Evolutionary conservation across 2,888 invertebrate species (phyloP).

Genomic region (Chirona hameri): DNA sequence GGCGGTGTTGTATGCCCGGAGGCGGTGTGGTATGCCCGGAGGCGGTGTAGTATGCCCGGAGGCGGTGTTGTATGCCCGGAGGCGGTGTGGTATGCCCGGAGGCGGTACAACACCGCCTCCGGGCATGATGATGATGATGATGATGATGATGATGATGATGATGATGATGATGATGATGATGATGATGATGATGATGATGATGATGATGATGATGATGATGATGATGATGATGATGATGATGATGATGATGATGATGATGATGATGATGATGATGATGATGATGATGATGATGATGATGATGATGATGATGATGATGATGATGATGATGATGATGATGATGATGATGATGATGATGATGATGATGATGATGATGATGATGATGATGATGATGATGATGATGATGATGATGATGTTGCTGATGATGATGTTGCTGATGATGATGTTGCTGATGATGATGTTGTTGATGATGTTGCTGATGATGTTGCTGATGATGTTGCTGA

Average conservation of each 20-base stretch:
- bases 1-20: no score
- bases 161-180: not conserved
- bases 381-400: not conserved
- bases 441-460: no score
- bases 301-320: not conserved
- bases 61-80: no score
- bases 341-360: not conserved
- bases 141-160: not conserved
- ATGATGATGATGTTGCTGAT: no score
- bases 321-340: slow-evolving; percentile 5
- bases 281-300: not conserved
- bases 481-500: no score
- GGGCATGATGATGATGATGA: not conserved
- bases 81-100: no score
- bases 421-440: no score
- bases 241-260: not conserved
- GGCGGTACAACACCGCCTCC: not conserved
- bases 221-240: not conserved
- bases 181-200: not conserved
- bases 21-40: no score
- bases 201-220: not conserved
- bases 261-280: not conserved
- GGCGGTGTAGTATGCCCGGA: no score
- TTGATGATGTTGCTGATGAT: no score
- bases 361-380: not conserved